Conservation (phyloP, 1,140 invertebrate species). For the Centruroides vittatus region DNA sequence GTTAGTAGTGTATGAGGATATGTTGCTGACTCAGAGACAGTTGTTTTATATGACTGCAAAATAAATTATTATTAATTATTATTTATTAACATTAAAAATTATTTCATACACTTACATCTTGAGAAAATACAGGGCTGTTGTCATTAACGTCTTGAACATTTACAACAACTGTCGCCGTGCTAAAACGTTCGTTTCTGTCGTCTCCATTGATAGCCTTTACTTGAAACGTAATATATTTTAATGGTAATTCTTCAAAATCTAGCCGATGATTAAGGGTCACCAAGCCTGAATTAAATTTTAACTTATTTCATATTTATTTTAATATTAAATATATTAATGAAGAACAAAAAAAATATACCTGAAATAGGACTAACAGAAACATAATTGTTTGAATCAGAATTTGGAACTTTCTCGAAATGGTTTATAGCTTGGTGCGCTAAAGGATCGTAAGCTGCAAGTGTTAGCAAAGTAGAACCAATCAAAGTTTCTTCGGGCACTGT, state of each 20-base stretch:
- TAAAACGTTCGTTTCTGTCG: slow-evolving; percentile 37
- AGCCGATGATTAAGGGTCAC: slow-evolving; percentile 51
- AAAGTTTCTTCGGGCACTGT: slow-evolving; percentile 59
- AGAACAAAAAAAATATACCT: slow-evolving; percentile 27
- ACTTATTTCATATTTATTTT: neutral
- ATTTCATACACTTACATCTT: slow-evolving; percentile 17
- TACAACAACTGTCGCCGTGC: slow-evolving; percentile 49
- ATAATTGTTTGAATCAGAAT: slow-evolving; percentile 33
- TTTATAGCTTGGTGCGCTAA: slow-evolving; percentile 24
- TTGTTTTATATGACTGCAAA: slow-evolving; percentile 20
- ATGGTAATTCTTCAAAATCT: slow-evolving; percentile 48
- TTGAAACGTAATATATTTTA: slow-evolving; percentile 44
- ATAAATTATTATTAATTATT: slow-evolving; percentile 1
- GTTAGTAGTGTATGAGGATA: slow-evolving; percentile 49
- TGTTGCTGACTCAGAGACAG: slow-evolving; percentile 50
- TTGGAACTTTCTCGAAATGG: slow-evolving; percentile 23
- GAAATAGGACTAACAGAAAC: slow-evolving; percentile 37
- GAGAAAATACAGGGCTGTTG: slow-evolving; percentile 59
- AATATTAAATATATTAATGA: slow-evolving; percentile 20
- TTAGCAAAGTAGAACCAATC: slow-evolving; percentile 56
- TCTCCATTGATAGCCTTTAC: slow-evolving; percentile 49
- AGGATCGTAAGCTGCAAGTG: slow-evolving; percentile 28
- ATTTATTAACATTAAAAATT: neutral
- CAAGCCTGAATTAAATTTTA: slow-evolving; percentile 3
- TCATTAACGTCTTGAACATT: slow-evolving; percentile 71